Evolutionary conservation across 2,113 vertebrate species (phyloP).

Genomic region (Actinemys pallida): DNA sequence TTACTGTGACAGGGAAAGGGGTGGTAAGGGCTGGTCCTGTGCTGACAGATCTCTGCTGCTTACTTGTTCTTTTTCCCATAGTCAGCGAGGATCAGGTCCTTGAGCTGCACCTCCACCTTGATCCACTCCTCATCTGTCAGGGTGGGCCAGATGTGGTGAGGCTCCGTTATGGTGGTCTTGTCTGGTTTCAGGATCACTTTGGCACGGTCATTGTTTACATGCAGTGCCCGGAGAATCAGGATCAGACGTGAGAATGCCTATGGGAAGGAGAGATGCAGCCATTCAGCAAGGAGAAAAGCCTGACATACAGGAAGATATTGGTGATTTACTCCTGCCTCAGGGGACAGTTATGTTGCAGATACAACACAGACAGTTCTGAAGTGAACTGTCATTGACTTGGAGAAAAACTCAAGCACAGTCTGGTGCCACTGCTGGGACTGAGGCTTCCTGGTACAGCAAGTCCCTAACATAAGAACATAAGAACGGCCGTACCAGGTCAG

Average conservation of each 20-base stretch:
- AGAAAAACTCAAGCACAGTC: neutral
- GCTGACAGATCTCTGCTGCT: constrained; percentile 46
- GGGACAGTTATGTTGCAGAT: rapidly evolving
- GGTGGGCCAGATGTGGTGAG: constrained; percentile 99
- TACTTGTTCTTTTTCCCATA: constrained; percentile 99
- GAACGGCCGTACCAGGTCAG: too few species aligned
- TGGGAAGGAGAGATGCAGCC: neutral
- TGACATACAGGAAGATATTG: neutral
- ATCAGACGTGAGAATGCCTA: constrained; percentile 99
- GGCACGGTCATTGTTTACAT: constrained; percentile 97
- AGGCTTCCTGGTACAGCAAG: neutral
- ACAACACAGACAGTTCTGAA: neutral
- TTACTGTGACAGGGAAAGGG: neutral
- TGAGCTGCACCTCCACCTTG: constrained; percentile 98
- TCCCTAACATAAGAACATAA: neutral
- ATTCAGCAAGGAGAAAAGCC: neutral
- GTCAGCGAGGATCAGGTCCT: constrained; percentile 97
- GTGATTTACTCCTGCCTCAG: neutral
- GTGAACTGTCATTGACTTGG: neutral
- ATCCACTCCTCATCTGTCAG: constrained; percentile 99
- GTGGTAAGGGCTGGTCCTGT: neutral
- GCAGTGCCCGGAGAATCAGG: constrained; percentile 94
- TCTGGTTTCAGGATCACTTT: constrained; percentile 99
- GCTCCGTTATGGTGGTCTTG: constrained; percentile 97
- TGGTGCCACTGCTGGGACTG: neutral